Conservation (phyloP, 2,888 invertebrate genomes). For the Smittia sp. region DNA sequence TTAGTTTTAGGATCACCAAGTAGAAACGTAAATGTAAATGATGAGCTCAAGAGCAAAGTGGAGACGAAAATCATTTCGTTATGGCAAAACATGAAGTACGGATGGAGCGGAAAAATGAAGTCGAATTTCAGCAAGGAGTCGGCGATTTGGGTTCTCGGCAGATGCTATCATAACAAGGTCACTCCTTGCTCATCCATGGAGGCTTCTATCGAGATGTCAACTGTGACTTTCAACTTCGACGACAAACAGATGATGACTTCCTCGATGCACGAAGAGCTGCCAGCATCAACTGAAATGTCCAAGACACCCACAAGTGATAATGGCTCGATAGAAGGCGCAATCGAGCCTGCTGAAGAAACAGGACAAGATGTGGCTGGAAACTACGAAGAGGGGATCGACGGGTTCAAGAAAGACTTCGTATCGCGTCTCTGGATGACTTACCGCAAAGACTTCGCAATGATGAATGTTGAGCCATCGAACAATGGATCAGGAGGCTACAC, state of each 20-base stretch:
- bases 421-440: slow-evolving; percentile 87
- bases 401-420: slow-evolving; percentile 78
- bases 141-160: slow-evolving; percentile 78
- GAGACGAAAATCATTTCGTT: slow-evolving; percentile 80
- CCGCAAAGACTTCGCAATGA: slow-evolving; percentile 76
- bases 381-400: slow-evolving; percentile 63
- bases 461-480: slow-evolving; percentile 49
- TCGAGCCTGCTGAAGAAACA: slow-evolving; percentile 36
- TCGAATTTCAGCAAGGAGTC: slow-evolving; percentile 57
- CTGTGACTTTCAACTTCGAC: slow-evolving; percentile 43
- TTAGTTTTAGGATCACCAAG: not conserved
- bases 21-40: not conserved
- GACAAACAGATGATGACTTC: slow-evolving; percentile 43
- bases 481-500: slow-evolving; percentile 61
- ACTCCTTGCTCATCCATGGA: slow-evolving; percentile 59
- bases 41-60: slow-evolving; percentile 69
- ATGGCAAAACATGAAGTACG: slow-evolving; percentile 92
- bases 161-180: slow-evolving; percentile 74
- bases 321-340: not conserved
- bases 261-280: slow-evolving; percentile 33
- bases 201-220: slow-evolving; percentile 49
- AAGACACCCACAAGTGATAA: not conserved
- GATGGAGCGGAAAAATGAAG: slow-evolving; percentile 76
- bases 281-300: slow-evolving; percentile 5
- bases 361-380: slow-evolving; percentile 27